These are phyloP conservation scores for Eleutherodactylus coqui DNA, from an alignment of 2,797 vertebrate genomes.

Conservation along the genomic window DNA sequence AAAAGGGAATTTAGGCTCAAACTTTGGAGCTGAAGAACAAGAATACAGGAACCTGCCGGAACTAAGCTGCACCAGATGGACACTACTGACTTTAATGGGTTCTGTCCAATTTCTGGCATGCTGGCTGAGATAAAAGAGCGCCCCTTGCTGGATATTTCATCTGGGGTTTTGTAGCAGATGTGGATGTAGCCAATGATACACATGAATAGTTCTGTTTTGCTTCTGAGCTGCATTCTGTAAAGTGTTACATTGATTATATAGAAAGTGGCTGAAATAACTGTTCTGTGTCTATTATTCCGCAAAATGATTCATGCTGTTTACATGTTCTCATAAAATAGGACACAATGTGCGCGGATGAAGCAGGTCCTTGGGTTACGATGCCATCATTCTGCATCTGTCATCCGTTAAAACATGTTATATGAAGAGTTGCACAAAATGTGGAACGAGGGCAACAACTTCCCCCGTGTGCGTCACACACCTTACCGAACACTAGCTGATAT, in stretches of 20 bases:
- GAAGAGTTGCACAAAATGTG: background rate
- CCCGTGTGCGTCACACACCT: background rate
- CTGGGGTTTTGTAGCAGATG: too few relatives aligned
- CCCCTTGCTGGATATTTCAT: too few relatives aligned
- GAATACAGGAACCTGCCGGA: too few relatives aligned
- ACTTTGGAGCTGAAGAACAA: too few relatives aligned
- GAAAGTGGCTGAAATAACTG: background rate
- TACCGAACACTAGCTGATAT: background rate
- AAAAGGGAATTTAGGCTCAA: too few relatives aligned
- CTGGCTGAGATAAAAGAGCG: too few relatives aligned
- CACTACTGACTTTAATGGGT: too few relatives aligned
- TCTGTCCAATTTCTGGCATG: too few relatives aligned
- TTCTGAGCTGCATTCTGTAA: background rate
- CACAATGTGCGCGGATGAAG: background rate
- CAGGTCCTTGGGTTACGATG: constrained; percentile 34
- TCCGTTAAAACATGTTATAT: constrained; percentile 3
- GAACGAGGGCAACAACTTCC: background rate
- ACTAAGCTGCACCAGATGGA: too few relatives aligned
- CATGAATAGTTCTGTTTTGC: too few relatives aligned
- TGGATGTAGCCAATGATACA: background rate
- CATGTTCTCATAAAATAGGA: background rate
- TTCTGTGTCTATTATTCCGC: background rate
- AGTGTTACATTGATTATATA: background rate
- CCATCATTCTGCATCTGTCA: background rate
- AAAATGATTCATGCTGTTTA: constrained; percentile 35